Conservation (phyloP, 2,888 invertebrate genomes). For the Drosophila formosana region DNA sequence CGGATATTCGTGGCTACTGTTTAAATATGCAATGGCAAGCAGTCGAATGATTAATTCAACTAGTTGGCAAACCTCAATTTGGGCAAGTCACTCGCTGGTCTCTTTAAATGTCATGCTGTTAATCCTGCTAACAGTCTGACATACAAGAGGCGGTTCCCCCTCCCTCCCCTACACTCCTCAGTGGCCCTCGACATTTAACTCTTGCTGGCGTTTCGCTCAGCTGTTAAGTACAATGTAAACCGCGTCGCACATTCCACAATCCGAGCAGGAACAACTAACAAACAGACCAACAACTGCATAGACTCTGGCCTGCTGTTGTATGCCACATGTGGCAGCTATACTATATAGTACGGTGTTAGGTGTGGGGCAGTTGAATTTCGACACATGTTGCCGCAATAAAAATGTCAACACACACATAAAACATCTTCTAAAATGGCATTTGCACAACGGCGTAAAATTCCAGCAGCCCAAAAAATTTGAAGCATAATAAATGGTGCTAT, state of each 20-base stretch:
- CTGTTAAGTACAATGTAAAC: slow-evolving; percentile 77
- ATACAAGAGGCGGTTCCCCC: slow-evolving; percentile 10
- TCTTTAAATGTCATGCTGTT: slow-evolving; percentile 53
- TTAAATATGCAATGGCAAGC: background rate
- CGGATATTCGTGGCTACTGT: no score
- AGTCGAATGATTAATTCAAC: slow-evolving; percentile 17
- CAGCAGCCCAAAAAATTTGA: slow-evolving; percentile 74
- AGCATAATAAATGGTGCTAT: slow-evolving; percentile 76
- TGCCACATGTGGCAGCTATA: slow-evolving; percentile 17
- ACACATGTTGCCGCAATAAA: slow-evolving; percentile 82
- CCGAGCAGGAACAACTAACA: slow-evolving; percentile 41
- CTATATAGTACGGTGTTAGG: background rate
- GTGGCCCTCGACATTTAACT: slow-evolving; percentile 73
- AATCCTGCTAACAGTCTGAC: slow-evolving; percentile 43
- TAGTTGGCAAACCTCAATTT: slow-evolving; percentile 16
- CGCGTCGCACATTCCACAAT: slow-evolving; percentile 63
- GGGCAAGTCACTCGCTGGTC: slow-evolving; percentile 14
- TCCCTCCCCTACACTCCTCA: no score
- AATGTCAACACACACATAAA: slow-evolving; percentile 81
- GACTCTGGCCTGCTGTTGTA: background rate
- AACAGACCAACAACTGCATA: slow-evolving; percentile 5
- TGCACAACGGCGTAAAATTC: slow-evolving; percentile 74
- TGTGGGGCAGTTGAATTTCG: slow-evolving; percentile 59
- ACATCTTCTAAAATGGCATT: slow-evolving; percentile 82
- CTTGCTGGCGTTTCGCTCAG: slow-evolving; percentile 44